Conservation (phyloP, 1,140 invertebrate species). For the Sweltsa coloradensis region DNA sequence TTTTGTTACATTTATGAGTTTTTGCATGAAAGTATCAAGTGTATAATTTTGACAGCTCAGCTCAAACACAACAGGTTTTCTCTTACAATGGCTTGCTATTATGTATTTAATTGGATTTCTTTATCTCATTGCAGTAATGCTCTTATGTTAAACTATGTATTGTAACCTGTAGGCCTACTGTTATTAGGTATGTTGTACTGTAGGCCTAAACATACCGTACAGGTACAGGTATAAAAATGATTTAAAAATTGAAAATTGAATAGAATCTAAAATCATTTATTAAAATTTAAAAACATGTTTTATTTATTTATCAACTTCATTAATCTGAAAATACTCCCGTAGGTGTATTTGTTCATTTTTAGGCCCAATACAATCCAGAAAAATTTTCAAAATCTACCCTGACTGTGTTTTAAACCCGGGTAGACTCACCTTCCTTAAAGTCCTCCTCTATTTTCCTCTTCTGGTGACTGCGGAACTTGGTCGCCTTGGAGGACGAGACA, state of each 20-base stretch:
- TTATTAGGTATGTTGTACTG: no score
- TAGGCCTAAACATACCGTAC: no score
- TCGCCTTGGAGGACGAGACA: constrained; percentile 66
- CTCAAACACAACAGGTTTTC: not conserved
- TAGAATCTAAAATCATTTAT: not conserved
- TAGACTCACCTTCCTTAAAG: constrained; percentile 58
- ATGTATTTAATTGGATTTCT: not conserved
- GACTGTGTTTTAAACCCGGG: not conserved
- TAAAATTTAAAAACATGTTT: not conserved
- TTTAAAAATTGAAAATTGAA: no score
- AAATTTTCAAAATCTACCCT: constrained; percentile 3
- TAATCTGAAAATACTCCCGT: not conserved
- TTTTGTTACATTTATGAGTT: not conserved
- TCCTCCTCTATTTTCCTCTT: constrained; percentile 68
- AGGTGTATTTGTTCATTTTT: not conserved
- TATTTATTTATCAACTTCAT: not conserved
- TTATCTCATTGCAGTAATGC: not conserved
- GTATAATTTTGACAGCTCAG: not conserved
- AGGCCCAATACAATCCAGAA: not conserved
- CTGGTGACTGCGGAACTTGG: constrained; percentile 54
- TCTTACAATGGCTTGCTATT: not conserved
- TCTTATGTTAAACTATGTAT: not conserved
- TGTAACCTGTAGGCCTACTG: no score
- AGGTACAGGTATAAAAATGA: no score
- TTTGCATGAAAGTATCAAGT: not conserved